A percentile compares a stretch with the other conserved stretches of the same genome.
Evolutionary conservation across 1,140 invertebrate genomes (phyloP).

Genomic region (Drosophila fuyamai): DNA sequence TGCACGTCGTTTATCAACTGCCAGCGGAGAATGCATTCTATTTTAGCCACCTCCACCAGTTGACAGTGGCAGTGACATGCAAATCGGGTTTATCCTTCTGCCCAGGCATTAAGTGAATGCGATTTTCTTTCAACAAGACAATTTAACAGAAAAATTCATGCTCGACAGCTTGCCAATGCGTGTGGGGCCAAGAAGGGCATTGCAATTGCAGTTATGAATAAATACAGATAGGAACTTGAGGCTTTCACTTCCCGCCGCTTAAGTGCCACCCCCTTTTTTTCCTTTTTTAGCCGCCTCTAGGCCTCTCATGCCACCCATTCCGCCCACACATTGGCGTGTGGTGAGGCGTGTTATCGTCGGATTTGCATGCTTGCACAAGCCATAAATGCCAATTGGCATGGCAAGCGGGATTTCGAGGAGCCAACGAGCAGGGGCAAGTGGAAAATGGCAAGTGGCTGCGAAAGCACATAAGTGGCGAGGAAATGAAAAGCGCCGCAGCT

Average conservation of each 20-base stretch:
- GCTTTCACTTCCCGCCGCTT: constrained; percentile 1
- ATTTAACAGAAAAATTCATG: constrained; percentile 78
- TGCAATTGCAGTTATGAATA: constrained; percentile 72
- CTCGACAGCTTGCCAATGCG: constrained; percentile 72
- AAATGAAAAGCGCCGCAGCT: constrained; percentile 52
- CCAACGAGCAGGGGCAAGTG: not conserved
- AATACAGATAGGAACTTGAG: constrained; percentile 56
- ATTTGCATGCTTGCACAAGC: constrained; percentile 74
- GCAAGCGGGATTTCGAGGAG: constrained; percentile 21
- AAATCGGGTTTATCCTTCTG: constrained; percentile 66
- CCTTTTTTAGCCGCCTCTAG: constrained; percentile 12
- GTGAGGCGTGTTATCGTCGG: constrained; percentile 71
- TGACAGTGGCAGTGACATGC: constrained; percentile 50
- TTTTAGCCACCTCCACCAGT: constrained; percentile 23
- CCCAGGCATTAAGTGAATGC: constrained; percentile 72
- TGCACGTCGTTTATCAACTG: constrained; percentile 78
- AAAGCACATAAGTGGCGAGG: constrained; percentile 38
- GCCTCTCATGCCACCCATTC: not conserved
- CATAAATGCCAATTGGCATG: constrained; percentile 77
- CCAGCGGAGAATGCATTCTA: constrained; percentile 68
- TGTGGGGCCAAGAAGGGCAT: constrained; percentile 14
- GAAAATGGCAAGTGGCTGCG: constrained; percentile 11
- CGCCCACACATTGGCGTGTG: constrained; percentile 42
- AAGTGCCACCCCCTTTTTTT: constrained; percentile 16
- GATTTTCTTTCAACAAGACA: constrained; percentile 79